These are phyloP conservation scores for Puffinus mauretanicus DNA, from an alignment of 2,113 vertebrate genomes.

Conservation along the genomic window DNA sequence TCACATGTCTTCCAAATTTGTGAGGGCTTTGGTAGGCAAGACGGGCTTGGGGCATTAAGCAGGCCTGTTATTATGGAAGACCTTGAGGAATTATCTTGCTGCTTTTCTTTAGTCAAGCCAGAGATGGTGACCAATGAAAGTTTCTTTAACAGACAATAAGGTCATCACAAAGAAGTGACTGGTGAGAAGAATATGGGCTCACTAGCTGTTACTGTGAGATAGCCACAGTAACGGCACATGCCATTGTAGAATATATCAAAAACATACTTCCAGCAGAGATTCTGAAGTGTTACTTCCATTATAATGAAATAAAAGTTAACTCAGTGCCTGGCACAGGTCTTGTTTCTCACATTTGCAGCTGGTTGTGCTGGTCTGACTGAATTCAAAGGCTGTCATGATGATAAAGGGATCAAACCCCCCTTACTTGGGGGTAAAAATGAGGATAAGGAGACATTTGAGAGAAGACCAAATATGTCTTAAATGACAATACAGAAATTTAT, in stretches of 20 bases:
- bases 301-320: not conserved
- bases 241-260: fast-evolving
- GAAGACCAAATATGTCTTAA: not conserved
- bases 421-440: not conserved
- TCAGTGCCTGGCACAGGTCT: not conserved
- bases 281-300: not conserved
- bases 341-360: not conserved
- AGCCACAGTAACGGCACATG: not conserved
- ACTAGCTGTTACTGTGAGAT: not conserved
- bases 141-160: not conserved
- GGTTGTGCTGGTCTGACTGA: not conserved
- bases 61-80: not conserved
- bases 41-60: not conserved
- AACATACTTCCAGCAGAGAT: not conserved
- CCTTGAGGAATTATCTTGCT: not conserved
- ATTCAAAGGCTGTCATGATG: not conserved
- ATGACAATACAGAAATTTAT: not conserved
- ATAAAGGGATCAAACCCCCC: not conserved
- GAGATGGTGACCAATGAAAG: not conserved
- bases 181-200: not conserved
- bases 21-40: not conserved
- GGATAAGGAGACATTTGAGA: not conserved
- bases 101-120: not conserved
- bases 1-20: not conserved
- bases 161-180: not conserved